A percentile compares a stretch with the other conserved stretches of the same genome.
Conservation (phyloP, 2,888 invertebrate genomes). For the Oscheius sp. region DNA sequence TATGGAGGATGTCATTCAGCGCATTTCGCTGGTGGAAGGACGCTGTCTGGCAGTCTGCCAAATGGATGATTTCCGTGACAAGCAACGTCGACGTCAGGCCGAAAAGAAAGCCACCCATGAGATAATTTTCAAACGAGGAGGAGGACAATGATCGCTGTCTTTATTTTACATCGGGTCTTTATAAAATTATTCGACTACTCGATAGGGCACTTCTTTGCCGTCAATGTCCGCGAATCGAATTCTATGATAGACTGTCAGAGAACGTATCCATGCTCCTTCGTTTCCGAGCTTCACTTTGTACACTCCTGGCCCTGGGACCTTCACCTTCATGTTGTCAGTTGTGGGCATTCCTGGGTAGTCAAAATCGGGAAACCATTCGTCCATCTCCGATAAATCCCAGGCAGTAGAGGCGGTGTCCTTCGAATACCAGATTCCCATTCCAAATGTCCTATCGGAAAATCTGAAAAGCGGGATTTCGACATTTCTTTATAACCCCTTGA, state of each 20-base stretch:
- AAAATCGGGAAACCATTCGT: conserved; percentile 57
- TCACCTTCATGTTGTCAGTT: conserved; percentile 56
- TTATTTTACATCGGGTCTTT: conserved; percentile 1
- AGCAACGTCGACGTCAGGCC: conserved; percentile 45
- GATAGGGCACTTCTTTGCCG: conserved; percentile 4
- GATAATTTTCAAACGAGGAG: conserved; percentile 48
- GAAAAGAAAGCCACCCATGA: conserved; percentile 42
- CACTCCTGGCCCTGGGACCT: conserved; percentile 54
- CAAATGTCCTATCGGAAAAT: conserved; percentile 63
- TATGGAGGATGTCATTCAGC: conserved; percentile 48
- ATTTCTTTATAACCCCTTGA: background rate
- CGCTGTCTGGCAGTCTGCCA: conserved; percentile 53
- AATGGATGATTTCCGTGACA: conserved; percentile 44
- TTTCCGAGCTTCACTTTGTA: conserved; percentile 63
- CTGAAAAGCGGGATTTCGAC: conserved; percentile 37
- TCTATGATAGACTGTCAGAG: conserved; percentile 55
- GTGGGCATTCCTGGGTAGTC: conserved; percentile 67
- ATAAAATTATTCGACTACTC: conserved; percentile 12
- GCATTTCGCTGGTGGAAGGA: conserved; percentile 50
- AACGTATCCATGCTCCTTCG: conserved; percentile 64
- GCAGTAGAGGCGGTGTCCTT: conserved; percentile 39
- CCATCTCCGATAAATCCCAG: conserved; percentile 48
- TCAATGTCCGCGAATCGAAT: conserved; percentile 47
- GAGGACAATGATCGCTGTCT: conserved; percentile 22
- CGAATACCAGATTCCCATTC: conserved; percentile 59